Conservation (phyloP, 2,888 invertebrate species). For the Drosophila affinis region DNA sequence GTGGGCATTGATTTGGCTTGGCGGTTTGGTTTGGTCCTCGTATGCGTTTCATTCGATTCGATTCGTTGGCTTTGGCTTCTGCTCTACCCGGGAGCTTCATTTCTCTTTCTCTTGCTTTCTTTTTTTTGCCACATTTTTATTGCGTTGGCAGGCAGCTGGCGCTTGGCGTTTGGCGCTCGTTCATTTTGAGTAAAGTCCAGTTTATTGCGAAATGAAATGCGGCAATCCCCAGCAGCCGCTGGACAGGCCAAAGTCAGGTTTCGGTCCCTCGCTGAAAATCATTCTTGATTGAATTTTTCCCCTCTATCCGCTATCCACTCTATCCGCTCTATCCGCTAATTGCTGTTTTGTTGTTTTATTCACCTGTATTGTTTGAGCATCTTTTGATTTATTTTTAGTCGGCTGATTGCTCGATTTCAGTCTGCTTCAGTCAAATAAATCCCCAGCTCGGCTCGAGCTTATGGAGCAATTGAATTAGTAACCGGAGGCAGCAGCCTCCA, state of each 20-base stretch:
- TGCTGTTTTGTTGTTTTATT: conserved; percentile 14
- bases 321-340: conserved; percentile 1
- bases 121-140: conserved; percentile 45
- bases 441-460: conserved; percentile 16
- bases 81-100: not conserved
- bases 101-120: conserved; percentile 1
- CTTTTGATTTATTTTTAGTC: conserved; percentile 28
- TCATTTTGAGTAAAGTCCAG: conserved; percentile 43
- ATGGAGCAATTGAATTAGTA: conserved; percentile 50
- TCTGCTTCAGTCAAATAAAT: conserved; percentile 23
- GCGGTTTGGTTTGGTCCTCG: conserved; percentile 44
- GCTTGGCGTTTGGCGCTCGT: conserved; percentile 14
- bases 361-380: conserved; percentile 26
- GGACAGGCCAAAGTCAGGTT: conserved; percentile 3
- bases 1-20: conserved; percentile 65
- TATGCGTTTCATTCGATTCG: conserved; percentile 19
- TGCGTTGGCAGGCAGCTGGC: conserved; percentile 35
- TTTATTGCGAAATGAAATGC: conserved; percentile 57
- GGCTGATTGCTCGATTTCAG: conserved; percentile 23
- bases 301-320: not conserved
- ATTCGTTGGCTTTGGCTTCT: conserved; percentile 38
- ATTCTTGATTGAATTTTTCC: conserved; percentile 13
- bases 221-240: conserved; percentile 15
- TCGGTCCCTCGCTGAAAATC: not conserved
- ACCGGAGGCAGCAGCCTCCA: conserved; percentile 11